Conservation (phyloP, 2,797 vertebrate species). For the Hippopotamyrus pictus region DNA sequence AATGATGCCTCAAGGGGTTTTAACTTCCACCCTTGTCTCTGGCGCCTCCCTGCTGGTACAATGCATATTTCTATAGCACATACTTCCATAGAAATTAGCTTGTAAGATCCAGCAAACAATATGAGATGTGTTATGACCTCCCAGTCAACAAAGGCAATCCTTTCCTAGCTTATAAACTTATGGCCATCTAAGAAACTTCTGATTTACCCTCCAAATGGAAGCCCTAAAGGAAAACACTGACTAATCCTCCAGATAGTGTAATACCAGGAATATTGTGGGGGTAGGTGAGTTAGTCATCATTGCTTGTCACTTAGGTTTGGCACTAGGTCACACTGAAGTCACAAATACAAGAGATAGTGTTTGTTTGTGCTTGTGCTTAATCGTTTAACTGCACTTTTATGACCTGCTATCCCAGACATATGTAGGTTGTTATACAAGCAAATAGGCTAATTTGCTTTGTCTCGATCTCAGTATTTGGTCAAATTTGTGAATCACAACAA, state of each 20-base stretch:
- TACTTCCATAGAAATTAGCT: not conserved
- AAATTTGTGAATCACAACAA: not conserved
- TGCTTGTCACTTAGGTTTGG: not conserved
- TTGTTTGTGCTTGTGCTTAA: not conserved
- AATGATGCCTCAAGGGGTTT: not conserved
- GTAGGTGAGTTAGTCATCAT: not conserved
- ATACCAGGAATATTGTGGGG: too few species aligned
- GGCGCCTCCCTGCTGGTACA: not conserved
- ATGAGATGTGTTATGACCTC: not conserved
- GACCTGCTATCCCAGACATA: not conserved
- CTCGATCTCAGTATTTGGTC: not conserved
- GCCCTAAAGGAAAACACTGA: not conserved
- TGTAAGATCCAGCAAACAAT: not conserved
- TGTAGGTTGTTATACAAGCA: not conserved
- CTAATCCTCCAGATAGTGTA: too few species aligned
- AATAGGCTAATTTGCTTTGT: not conserved
- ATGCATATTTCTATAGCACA: not conserved
- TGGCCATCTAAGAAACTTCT: not conserved
- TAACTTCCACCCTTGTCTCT: not conserved
- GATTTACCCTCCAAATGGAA: not conserved
- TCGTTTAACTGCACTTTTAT: not conserved
- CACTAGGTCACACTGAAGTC: not conserved
- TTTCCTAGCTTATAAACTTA: not conserved
- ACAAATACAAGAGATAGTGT: not conserved
- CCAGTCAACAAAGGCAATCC: not conserved